Evolutionary conservation across 2,888 invertebrate genomes (phyloP), one percentile per base, ranked within the genome.

Genomic region (Ectemnius lituratus): DNA sequence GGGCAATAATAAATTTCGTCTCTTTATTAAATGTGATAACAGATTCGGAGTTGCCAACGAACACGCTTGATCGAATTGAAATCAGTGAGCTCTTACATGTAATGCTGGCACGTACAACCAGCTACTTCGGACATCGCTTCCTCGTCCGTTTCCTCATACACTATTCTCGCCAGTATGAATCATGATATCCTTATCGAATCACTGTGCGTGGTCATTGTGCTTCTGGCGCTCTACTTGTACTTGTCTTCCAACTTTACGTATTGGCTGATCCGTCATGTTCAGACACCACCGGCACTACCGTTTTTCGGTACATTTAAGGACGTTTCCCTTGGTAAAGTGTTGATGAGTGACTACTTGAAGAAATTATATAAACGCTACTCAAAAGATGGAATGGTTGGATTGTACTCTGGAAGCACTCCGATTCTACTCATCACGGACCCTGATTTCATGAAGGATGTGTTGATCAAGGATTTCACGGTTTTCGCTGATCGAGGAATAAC

Each of bases 391-490:
- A 11, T 52, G 52, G 16, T 52, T 4, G 52, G 52, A 1, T 52
- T 52, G 52, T 52, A 16, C 6, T 16, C 52, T 11, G 52, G 52
- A 4, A 16, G n/a, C 4, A 52, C 14, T 1, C 52, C 52, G 4
- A 13, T 52, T 52, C 52, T 52, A 16, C 14, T 52, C 14, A 16
- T 52, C 52, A 67, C 57, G 23, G 23, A 71, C 61, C 28, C 16
- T 1, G 37, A 67, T 13, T 23, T 67, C 11, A 67, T 71, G 13
- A 71, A 71, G 16, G 46, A 67, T 18, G 8, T 71, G 18, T 60
- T 67, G 23, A 71, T 71, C 16, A 67, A 67, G 60, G 62, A 71
- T 18, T 71, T 71, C 6, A 13, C 62, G 2, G 28, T n/a, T 2
- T 67, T 67, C 13, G 28, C 58, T 11, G 18, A 47, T 4, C 60